phyloP scores from a whole-genome alignment of 2,888 invertebrate species.

The Lymantria dispar region DNA sequence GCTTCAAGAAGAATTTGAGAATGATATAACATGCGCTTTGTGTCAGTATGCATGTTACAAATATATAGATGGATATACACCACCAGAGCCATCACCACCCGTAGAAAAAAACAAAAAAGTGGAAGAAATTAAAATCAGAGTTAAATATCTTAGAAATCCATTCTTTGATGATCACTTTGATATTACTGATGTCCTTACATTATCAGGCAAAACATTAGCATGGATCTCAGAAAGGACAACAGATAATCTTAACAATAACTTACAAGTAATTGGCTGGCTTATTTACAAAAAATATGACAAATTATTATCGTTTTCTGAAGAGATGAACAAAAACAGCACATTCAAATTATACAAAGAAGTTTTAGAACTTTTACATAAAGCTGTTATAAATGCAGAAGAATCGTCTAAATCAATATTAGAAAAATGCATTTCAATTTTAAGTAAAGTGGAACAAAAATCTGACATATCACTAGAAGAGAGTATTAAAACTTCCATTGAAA shows the following conservation, averaged over 20 bases:
- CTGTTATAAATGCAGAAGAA: conserved; percentile 33
- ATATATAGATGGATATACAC: conserved; percentile 76
- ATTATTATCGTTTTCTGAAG: conserved; percentile 44
- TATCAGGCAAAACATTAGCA: conserved; percentile 92
- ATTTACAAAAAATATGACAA: conserved; percentile 86
- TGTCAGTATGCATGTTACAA: conserved; percentile 89
- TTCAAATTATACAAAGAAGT: conserved; percentile 58
- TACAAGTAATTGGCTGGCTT: conserved; percentile 85
- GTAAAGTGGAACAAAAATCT: conserved; percentile 25
- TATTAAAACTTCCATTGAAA: conserved; percentile 76
- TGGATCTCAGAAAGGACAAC: conserved; percentile 79
- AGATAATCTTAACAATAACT: conserved; percentile 79
- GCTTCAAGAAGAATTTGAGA: conserved; percentile 93
- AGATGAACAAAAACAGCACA: conserved; percentile 38
- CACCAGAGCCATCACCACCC: conserved; percentile 36
- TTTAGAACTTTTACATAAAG: conserved; percentile 50
- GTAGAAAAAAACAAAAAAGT: conserved; percentile 58
- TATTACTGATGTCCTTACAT: conserved; percentile 85
- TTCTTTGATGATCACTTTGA: conserved; percentile 96
- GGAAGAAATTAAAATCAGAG: conserved; percentile 88
- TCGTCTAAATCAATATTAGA: conserved; percentile 42
- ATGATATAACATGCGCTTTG: conserved; percentile 86
- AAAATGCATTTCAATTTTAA: conserved; percentile 46
- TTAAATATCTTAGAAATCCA: conserved; percentile 90
- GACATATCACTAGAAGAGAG: conserved; percentile 60